Evolutionary conservation across 2,113 vertebrate genomes (phyloP), one percentile per base, ranked within the genome.

Genomic region (Phainopepla nitens): DNA sequence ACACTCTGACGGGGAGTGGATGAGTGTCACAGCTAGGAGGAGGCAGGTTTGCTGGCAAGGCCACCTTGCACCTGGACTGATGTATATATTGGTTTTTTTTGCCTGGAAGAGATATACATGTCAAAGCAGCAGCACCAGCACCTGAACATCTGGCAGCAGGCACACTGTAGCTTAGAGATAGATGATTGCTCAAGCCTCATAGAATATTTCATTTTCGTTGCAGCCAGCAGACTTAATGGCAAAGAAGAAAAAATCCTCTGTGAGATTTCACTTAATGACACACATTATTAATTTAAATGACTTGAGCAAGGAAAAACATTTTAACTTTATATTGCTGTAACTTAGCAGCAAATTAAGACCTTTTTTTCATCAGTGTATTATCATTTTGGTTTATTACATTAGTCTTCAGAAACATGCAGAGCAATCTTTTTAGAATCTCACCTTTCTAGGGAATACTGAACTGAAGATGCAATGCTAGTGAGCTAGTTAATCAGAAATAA

Each of bases 51-150:
- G 87, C 91, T 95, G 95, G 87, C 96, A 96, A 95, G 95, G 93
- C 95, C 94, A 89, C 31, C 61, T 93, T 84, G 93, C 96, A 97
- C 95, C 97, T 97, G 96, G 93, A 86, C 80, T 71, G 94, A 96
- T 56, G 54, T 81, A 92, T 96, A 95, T 85, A 84, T 87, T 77
- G 94, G 11, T n/a, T 36, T 66, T 66, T 44, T 79, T 77, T 94
- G 94, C 89, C 79, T 94, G 87, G 93, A 93, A 96, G 90, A 93
- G 92, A 96, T 93, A 94, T 87, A 89, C 94, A 64, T 54, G 91
- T 82, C 28, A 73, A 96, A 95, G 90, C 86, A 66, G 83, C 69
- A 87, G 92, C 78, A 93, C 47, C 93, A 80, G 72, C n/a, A 58
- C 93, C 94, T 80, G 94, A 94, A 96, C 95, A 95, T 94, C 97